Percentiles rank a stretch among this genome's conserved stretches.
These are phyloP conservation scores for Catamblyrhynchus diadema DNA, from an alignment of 2,797 vertebrate species.

Conservation along the genomic window DNA sequence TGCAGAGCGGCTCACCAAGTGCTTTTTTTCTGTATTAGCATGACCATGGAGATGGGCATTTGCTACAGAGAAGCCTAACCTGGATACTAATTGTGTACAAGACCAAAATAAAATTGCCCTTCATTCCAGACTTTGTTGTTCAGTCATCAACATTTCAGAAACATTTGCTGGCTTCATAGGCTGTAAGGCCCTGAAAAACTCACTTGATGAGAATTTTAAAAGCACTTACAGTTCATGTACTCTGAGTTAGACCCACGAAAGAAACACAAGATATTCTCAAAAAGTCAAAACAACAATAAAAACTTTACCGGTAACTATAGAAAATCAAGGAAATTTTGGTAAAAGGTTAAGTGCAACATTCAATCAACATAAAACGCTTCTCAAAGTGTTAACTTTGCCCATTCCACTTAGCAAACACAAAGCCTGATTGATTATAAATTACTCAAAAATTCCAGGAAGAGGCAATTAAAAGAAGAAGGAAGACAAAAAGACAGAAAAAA, in stretches of 20 bases:
- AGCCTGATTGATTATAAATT: not conserved
- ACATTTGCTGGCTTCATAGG: not conserved
- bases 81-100: not conserved
- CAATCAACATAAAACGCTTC: not conserved
- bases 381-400: not conserved
- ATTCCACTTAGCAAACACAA: not conserved
- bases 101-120: not conserved
- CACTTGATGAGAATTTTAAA: not conserved
- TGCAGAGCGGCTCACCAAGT: not conserved
- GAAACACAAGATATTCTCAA: not conserved
- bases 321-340: not conserved
- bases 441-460: not conserved
- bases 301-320: not conserved
- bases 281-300: not conserved
- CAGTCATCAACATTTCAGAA: not conserved
- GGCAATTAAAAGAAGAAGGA: not conserved
- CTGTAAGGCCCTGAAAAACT: not conserved
- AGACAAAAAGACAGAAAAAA: not conserved
- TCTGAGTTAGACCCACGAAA: not conserved
- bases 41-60: not conserved
- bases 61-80: not conserved
- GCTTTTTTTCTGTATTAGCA: not conserved
- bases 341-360: not conserved
- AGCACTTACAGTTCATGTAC: not conserved
- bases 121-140: not conserved